Evolutionary conservation across 2,888 invertebrate species (phyloP), one percentile per base, ranked within the genome.

Genomic region (Camponotus fellah): DNA sequence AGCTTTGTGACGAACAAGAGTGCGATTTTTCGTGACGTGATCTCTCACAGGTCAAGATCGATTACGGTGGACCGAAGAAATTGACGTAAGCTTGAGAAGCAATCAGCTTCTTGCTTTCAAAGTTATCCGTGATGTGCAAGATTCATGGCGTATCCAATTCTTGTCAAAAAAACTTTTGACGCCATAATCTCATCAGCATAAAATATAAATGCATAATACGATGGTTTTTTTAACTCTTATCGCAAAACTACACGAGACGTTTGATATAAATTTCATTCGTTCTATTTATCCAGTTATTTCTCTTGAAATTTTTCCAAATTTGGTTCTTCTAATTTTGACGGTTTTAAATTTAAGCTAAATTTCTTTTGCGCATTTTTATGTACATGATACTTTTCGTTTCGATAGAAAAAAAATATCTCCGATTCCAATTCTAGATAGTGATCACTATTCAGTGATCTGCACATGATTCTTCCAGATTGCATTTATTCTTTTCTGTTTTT

Each of bases 11-110:
- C 5, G 37, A 66, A 68, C 12, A 64, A 58, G 17, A 21, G 32
- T 43, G 58, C 32, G 43, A 79, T 43, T 79, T 71, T 79, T 71
- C 43, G 58, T 34, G 46, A 79, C 32, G 43, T 17, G 17, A 60
- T 5, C 79, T 58, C 72, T 60, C 34, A 49, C 72, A 26, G 79
- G 10, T 58, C 60, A 72, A 60, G 79, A 80, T 80, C 79, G 72
- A 80, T 80, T 80, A 80, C 46, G 10, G 0, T 43, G 26, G 34
- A 80, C 46, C 60, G 26, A 80, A 80, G 21, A 80, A 80, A 46
- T 46, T 32, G 72, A 80, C 79, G 46, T 46, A 72, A 80, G 26
- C 72, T 80, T 21, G 72, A 80, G 58, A 60, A 46, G 79, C 79
- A 80, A 80, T 80, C 21, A 32, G 46, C 43, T 71, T 71, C 43